Base-by-base conservation (phyloP, 2,113 vertebrate genomes). In the Zingel zingel region DNA sequence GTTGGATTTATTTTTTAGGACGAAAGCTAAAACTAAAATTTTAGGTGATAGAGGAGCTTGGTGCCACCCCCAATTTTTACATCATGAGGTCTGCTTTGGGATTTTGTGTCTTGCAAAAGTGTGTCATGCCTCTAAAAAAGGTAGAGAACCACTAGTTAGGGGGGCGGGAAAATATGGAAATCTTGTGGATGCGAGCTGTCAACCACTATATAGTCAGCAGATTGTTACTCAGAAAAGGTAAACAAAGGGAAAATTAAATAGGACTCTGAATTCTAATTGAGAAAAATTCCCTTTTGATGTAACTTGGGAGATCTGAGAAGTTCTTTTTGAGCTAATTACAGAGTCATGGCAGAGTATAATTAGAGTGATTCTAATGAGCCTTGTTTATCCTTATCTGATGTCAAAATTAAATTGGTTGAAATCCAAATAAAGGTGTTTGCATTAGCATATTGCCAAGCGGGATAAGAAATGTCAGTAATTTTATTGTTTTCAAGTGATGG, bases 281-380 rank as follows among this genome's bases (percentile, higher is more conserved):
- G 92, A 84, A 77, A 92, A 83, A 92, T 86, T 92, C 93, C 70
- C 89, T 92, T 95, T 95, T 94, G 94, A 95, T 92, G 93, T 94
- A 92, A 92, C 86, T 90, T 74, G 78, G 82, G 90, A 94, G 92
- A 94, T 94, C 83, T 90, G 73, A 93, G 88, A 84, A 81, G 63
- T 73, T 64, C 63, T 82, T 75, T 87, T 85, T 74, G 58, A 91
- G 84, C 91, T 94, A 93, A 95, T 96, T 95, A 94, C 85, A 48
- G 71, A 91, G 83, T 86, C 76, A 57, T 81, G 83, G 86, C 91
- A 91, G 84, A 75, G 87, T 90, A 89, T 95, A 91, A 95, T 95
- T 94, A 95, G 89, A 88, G 39, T 51, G 43, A 92, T 93, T 92
- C 93, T 95, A 96, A 96, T 94, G 89, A 95, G 93, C 71, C 83